Conservation (phyloP, 2,888 invertebrate species). For the Sarcophaga rosellei region DNA sequence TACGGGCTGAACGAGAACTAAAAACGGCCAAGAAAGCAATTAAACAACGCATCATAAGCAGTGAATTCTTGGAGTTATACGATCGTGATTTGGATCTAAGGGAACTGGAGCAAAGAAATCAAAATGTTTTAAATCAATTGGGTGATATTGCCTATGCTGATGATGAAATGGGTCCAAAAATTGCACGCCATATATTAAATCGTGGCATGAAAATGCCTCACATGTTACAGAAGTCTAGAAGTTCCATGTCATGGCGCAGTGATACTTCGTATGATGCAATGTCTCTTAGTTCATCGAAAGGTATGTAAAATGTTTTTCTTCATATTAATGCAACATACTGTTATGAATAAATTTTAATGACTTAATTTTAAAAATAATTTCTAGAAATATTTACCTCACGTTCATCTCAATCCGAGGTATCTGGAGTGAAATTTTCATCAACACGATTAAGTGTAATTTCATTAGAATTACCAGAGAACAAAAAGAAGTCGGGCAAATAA, state of each 20-base stretch:
- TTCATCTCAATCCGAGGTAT: slow-evolving; percentile 63
- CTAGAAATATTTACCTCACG: slow-evolving; percentile 66
- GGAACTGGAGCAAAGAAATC: slow-evolving; percentile 84
- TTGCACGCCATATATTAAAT: slow-evolving; percentile 75
- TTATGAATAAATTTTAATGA: slow-evolving; percentile 42
- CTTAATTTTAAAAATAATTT: slow-evolving; percentile 21
- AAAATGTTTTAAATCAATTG: slow-evolving; percentile 83
- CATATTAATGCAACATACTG: neutral
- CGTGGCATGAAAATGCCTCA: slow-evolving; percentile 79
- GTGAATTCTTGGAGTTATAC: slow-evolving; percentile 73
- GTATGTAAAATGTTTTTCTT: slow-evolving; percentile 62
- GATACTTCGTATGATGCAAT: slow-evolving; percentile 71
- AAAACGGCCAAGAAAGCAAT: slow-evolving; percentile 74
- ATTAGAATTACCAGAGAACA: slow-evolving; percentile 73
- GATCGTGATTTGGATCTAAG: slow-evolving; percentile 83
- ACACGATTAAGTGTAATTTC: slow-evolving; percentile 75
- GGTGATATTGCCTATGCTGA: slow-evolving; percentile 81
- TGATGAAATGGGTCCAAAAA: slow-evolving; percentile 75
- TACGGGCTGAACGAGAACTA: slow-evolving; percentile 80
- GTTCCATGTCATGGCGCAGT: slow-evolving; percentile 76
- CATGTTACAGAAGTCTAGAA: slow-evolving; percentile 73
- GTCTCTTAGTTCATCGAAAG: slow-evolving; percentile 72
- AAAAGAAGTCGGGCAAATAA: slow-evolving; percentile 54
- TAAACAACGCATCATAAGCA: slow-evolving; percentile 74
- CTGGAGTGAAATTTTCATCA: slow-evolving; percentile 63